Percentiles rank a stretch among this genome's conserved stretches.
phyloP scores from a whole-genome alignment of 2,888 invertebrate species.

The Heliconius erato region DNA sequence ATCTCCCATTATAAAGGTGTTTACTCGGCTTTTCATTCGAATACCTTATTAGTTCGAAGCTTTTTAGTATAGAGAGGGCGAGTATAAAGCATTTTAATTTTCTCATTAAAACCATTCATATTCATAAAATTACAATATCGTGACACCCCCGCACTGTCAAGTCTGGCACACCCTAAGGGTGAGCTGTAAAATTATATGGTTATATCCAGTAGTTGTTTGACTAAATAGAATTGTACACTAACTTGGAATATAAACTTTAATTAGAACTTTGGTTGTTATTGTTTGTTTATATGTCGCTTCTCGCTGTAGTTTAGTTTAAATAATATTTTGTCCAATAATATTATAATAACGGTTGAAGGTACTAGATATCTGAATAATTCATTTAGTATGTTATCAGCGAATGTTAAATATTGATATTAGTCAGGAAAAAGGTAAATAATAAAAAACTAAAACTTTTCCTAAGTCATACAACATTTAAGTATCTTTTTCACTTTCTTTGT shows the following conservation, averaged over 20 bases:
- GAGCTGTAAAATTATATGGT: constrained; percentile 68
- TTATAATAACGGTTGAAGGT: background rate
- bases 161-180: constrained; percentile 51
- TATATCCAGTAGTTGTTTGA: constrained; percentile 57
- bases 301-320: background rate
- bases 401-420: background rate
- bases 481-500: background rate
- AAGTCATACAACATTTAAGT: background rate
- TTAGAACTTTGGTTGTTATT: constrained; percentile 22
- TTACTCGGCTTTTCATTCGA: background rate
- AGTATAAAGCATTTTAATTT: constrained; percentile 22
- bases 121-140: constrained; percentile 52
- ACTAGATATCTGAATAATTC: background rate
- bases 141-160: constrained; percentile 46
- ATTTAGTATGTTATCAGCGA: background rate
- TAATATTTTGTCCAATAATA: background rate
- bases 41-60: background rate
- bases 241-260: constrained; percentile 9
- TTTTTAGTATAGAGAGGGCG: background rate
- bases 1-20: too few relatives aligned
- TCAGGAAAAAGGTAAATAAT: background rate
- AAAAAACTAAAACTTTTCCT: background rate
- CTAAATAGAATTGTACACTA: constrained; percentile 11
- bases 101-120: constrained; percentile 36
- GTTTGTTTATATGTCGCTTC: background rate